These are phyloP conservation scores for Sitta carolinensis DNA, from an alignment of 2,797 vertebrate genomes.

Conservation along the genomic window DNA sequence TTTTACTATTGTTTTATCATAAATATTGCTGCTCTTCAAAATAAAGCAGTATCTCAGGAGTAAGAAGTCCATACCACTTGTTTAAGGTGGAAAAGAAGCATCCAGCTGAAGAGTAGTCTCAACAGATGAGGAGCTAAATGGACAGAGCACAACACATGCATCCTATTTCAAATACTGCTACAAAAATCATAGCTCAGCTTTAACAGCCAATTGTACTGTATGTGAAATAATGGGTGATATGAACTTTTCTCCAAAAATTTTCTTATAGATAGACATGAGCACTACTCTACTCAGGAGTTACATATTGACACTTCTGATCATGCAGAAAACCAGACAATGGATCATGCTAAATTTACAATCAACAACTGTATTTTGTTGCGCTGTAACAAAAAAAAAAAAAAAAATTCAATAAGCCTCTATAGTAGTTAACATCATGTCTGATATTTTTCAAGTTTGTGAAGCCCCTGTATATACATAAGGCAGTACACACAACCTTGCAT, in stretches of 20 bases:
- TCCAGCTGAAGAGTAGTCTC: neutral
- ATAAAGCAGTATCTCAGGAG: neutral
- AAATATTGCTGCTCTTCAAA: neutral
- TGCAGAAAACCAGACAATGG: neutral
- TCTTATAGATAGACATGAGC: neutral
- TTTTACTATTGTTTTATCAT: neutral
- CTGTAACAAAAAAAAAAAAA: neutral
- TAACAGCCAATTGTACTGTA: neutral
- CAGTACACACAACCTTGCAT: neutral
- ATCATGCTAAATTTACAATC: neutral
- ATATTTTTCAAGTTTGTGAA: neutral
- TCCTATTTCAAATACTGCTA: neutral
- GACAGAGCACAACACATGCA: rapidly evolving
- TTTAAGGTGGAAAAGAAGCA: neutral
- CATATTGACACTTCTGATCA: neutral
- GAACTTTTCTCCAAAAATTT: neutral
- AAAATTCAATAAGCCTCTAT: neutral
- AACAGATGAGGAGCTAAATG: neutral
- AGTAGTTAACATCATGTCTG: neutral
- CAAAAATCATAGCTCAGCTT: neutral
- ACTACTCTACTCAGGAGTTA: neutral
- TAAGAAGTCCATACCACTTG: neutral
- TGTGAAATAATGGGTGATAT: neutral
- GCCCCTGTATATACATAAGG: neutral
- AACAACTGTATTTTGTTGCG: neutral